Evolutionary conservation across 2,888 invertebrate genomes (phyloP), one percentile per base, ranked within the genome.

Genomic region (Pterobdella sp.): DNA sequence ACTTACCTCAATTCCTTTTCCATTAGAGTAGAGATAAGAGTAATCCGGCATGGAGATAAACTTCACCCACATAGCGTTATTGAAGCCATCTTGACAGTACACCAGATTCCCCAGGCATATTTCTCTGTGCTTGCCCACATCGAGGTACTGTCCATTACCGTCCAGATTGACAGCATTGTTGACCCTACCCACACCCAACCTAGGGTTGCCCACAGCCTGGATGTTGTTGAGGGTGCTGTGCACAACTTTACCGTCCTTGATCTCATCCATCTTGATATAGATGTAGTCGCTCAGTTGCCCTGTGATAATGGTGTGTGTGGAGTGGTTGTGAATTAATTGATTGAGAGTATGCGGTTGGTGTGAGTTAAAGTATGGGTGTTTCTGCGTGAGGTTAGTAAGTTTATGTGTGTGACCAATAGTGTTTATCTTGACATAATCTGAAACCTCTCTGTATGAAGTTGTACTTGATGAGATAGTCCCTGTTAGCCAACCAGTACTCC

Each of bases 401-500:
- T n/a, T n/a, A n/a, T n/a, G n/a, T n/a, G n/a, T n/a, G n/a, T n/a
- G n/a, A n/a, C n/a, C n/a, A n/a, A n/a, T n/a, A n/a, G n/a, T n/a
- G n/a, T n/a, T n/a, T n/a, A n/a, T n/a, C n/a, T n/a, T n/a, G n/a
- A n/a, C n/a, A n/a, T n/a, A n/a, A n/a, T n/a, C n/a, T 4, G 36
- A 22, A 34, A 82, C 83, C 81, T 80, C 82, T 79, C 63, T 80
- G 80, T 36, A 83, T 79, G 76, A 80, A 81, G 71, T 79, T 80
- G 76, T 79, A 81, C 0, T 82, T 81, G 22, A 79, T 63, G 3
- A 83, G 78, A 73, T 81, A 81, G 67, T 81, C 81, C 65, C 83
- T 76, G 75, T 81, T 79, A n/a, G 79, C 80, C 68, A 79, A 79
- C 82, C 82, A 83, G 76, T 80, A 78, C 67, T 82, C 81, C 75